Evolutionary conservation across 64 coral and sea anemone species (phyloP), one percentile per base, ranked within the genome.

Genomic region (Actinia equina): DNA sequence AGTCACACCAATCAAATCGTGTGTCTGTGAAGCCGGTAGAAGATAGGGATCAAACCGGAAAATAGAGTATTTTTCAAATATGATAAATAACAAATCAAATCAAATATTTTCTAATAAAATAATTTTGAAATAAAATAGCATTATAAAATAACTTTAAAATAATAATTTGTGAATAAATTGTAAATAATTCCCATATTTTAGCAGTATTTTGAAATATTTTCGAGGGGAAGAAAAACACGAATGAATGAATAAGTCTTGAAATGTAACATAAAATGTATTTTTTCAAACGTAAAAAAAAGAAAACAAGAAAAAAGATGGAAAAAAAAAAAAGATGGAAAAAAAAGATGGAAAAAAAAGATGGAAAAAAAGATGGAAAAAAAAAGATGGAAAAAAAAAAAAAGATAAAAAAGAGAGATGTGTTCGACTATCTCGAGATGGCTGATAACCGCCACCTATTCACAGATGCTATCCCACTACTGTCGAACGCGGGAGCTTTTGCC

Each of bases 391-490:
- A 4, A 22, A 43, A 22, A 26, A n/a, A 52, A 59, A 53, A 57
- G 15, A 10, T 3, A 27, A 60, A 85, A 85, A 85, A 85, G 27
- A 85, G 83, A 85, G 83, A 85, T 85, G 83, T 22, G 83, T 85
- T 85, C 59, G 26, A 85, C 83, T 85, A 60, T 85, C 57, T 85
- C 13, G 83, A 20, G 9, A 82, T 85, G 83, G 83, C 83, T 85
- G 83, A 60, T 85, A 26, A 59, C 52, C 30, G 83, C 83, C 83
- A 23, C 55, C 83, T 85, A 85, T 85, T 85, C 83, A 85, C 83
- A 85, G 83, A 85, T 85, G 83, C 83, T 85, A 85, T 85, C 83
- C 83, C 83, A 85, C 83, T 85, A 85, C 83, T 85, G 83, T 85
- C 59, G 83, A 85, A 85, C 83, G 83, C 83, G 83, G 83, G 55